A percentile compares a stretch with the other conserved stretches of the same genome.
Evolutionary conservation across 2,888 invertebrate genomes (phyloP).

Genomic region (Ischnus inquisitorius): DNA sequence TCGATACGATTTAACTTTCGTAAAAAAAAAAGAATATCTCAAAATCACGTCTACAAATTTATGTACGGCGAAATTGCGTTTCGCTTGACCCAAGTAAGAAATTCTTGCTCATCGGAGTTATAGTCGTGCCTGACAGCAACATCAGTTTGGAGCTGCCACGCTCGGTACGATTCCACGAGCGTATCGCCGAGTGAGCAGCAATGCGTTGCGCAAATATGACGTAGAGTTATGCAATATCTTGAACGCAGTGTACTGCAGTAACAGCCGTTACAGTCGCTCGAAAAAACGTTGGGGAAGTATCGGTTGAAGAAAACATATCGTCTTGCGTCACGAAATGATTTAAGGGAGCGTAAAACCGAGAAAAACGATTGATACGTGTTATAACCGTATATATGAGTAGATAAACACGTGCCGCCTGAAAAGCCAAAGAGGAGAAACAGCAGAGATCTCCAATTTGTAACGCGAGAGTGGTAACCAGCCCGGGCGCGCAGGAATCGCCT

Average conservation of each 20-base stretch:
- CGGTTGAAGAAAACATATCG: slow-evolving; percentile 8
- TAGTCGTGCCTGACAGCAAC: slow-evolving; percentile 26
- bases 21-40: too few relatives aligned
- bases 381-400: not conserved
- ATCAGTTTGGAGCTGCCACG: slow-evolving; percentile 23
- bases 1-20: too few relatives aligned
- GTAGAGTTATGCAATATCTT: slow-evolving; percentile 8
- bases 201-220: slow-evolving; percentile 7
- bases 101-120: slow-evolving; percentile 39
- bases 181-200: slow-evolving; percentile 35
- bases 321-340: slow-evolving; percentile 1
- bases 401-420: not conserved
- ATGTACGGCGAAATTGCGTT: not conserved
- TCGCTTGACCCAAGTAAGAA: not conserved
- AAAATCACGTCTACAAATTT: not conserved
- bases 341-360: not conserved
- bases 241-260: not conserved
- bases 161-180: not conserved
- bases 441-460: slow-evolving; percentile 3
- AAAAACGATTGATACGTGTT: not conserved
- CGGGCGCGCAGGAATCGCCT: slow-evolving; percentile 1
- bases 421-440: not conserved
- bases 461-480: not conserved
- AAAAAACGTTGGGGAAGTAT: slow-evolving; percentile 21
- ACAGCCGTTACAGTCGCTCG: not conserved